Evolutionary conservation across 2,113 vertebrate genomes (phyloP).

Genomic region (Myrmecophaga tridactyla): DNA sequence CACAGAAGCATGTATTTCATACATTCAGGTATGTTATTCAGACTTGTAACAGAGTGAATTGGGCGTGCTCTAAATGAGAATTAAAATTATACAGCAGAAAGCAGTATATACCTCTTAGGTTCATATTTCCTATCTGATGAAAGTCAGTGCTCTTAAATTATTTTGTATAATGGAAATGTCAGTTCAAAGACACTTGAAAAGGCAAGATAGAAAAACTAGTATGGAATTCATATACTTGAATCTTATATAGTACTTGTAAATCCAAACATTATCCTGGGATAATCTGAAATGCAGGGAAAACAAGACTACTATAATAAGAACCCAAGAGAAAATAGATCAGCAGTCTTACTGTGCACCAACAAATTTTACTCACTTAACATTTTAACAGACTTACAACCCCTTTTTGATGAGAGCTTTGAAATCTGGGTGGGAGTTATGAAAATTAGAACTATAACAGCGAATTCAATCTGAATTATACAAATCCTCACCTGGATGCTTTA

Average conservation of each 20-base stretch:
- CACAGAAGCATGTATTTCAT: neutral
- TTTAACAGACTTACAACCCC: too few relatives aligned
- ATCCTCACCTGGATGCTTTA: neutral
- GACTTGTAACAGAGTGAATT: neutral
- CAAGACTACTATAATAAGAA: neutral
- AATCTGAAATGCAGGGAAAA: neutral
- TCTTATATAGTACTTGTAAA: constrained; percentile 1
- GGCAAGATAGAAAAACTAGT: neutral
- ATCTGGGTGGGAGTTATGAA: neutral
- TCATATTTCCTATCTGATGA: constrained; percentile 14
- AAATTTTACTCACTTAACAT: too few relatives aligned
- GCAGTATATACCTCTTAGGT: neutral
- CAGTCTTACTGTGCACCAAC: neutral
- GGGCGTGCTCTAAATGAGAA: neutral
- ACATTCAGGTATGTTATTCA: neutral
- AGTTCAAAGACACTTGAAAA: constrained; percentile 27
- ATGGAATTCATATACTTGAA: neutral
- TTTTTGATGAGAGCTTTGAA: neutral
- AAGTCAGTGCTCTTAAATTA: neutral
- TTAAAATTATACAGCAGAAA: constrained; percentile 14
- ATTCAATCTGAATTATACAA: constrained; percentile 10
- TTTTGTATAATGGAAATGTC: neutral
- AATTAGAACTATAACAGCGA: neutral
- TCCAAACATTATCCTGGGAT: neutral
- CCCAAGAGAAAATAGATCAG: neutral